These are phyloP conservation scores for Pogonocherus hispidulus DNA, from an alignment of 2,888 invertebrate species.

Conservation along the genomic window DNA sequence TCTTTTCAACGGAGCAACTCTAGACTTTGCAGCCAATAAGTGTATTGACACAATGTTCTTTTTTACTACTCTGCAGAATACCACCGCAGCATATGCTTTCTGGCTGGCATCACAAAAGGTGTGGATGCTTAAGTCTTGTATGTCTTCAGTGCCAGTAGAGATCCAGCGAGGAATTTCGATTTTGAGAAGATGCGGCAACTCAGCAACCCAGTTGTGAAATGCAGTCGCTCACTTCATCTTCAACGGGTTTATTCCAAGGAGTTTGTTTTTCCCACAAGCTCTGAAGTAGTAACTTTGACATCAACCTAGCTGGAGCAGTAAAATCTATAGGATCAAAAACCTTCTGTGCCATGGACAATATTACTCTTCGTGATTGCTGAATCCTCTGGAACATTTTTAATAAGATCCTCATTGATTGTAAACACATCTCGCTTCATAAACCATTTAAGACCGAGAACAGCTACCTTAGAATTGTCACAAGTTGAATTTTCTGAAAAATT, in stretches of 20 bases:
- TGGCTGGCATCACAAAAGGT: slow-evolving; percentile 41
- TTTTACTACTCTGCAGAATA: too few species aligned
- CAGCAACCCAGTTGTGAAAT: slow-evolving; percentile 29
- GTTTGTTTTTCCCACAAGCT: too few species aligned
- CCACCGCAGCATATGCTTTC: slow-evolving; percentile 58
- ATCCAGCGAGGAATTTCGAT: slow-evolving; percentile 37
- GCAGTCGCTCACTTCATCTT: not conserved
- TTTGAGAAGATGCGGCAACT: slow-evolving; percentile 21
- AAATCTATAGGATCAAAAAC: slow-evolving; percentile 26
- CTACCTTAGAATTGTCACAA: not conserved
- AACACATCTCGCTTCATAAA: not conserved
- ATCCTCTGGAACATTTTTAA: too few species aligned
- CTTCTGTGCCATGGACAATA: slow-evolving; percentile 21
- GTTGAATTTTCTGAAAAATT: slow-evolving; percentile 18
- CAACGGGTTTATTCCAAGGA: slow-evolving; percentile 34
- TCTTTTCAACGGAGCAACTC: too few species aligned
- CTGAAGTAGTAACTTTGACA: slow-evolving; percentile 19
- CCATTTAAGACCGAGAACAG: not conserved
- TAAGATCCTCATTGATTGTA: too few species aligned
- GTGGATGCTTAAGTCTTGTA: slow-evolving; percentile 31
- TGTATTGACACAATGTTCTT: too few species aligned
- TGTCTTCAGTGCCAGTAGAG: not conserved
- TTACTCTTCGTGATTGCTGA: too few species aligned
- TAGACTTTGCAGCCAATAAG: too few species aligned
- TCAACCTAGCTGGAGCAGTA: too few species aligned